Evolutionary conservation across 2,888 invertebrate genomes (phyloP).

Genomic region (Xestia sexstrigata): DNA sequence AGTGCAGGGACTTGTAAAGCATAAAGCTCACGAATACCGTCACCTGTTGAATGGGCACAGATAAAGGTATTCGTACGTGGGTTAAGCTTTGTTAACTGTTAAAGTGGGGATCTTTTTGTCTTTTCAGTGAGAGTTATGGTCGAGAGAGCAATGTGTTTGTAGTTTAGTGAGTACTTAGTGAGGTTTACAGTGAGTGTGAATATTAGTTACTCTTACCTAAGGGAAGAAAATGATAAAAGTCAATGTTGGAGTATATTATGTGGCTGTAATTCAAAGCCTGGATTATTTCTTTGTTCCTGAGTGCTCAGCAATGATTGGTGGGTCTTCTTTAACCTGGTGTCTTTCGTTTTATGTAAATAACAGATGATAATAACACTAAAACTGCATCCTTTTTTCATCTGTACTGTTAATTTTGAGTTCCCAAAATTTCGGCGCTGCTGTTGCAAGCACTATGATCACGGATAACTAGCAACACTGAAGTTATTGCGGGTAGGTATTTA

Average conservation of each 20-base stretch:
- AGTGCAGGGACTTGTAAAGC: slow-evolving; percentile 8
- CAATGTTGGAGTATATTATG: not conserved
- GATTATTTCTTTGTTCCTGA: not conserved
- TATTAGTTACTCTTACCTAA: not conserved
- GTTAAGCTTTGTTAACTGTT: slow-evolving; percentile 14
- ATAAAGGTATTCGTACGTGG: slow-evolving; percentile 17
- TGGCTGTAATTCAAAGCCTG: not conserved
- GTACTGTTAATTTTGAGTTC: too few relatives aligned
- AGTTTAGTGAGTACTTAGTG: not conserved
- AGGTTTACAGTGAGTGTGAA: not conserved
- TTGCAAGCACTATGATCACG: too few relatives aligned
- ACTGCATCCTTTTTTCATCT: not conserved
- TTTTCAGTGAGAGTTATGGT: not conserved
- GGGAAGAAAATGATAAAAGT: not conserved
- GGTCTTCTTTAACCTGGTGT: not conserved
- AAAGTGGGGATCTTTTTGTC: slow-evolving; percentile 10
- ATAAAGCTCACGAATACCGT: slow-evolving; percentile 3
- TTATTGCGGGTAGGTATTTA: too few relatives aligned
- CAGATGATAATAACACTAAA: not conserved
- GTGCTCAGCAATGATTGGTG: not conserved
- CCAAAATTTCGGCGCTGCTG: too few relatives aligned
- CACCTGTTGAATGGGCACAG: slow-evolving; percentile 55
- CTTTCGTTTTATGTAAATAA: not conserved
- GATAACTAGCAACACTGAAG: too few relatives aligned
- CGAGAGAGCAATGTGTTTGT: not conserved